These are phyloP conservation scores for Chromoteleia sp. DNA, from an alignment of 2,888 invertebrate genomes.

Conservation along the genomic window DNA sequence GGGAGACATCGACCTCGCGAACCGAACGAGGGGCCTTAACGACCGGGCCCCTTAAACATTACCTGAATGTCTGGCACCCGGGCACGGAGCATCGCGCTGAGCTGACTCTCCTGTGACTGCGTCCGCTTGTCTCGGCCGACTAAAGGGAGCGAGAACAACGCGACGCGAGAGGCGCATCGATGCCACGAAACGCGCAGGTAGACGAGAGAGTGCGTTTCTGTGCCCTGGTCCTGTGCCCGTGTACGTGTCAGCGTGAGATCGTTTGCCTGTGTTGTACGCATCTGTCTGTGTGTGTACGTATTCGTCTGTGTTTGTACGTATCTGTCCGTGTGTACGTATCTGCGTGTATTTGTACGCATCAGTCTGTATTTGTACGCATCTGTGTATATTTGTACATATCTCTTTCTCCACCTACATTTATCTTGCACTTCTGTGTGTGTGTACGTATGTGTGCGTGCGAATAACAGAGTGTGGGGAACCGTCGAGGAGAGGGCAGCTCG, in stretches of 20 bases:
- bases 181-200: conserved; percentile 64
- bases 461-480: conserved; percentile 1
- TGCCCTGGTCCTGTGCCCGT: conserved; percentile 26
- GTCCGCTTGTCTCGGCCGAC: conserved; percentile 49
- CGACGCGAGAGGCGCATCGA: conserved; percentile 59
- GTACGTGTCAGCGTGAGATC: too few relatives aligned
- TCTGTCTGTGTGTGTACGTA: conserved; percentile 6
- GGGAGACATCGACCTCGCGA: conserved; percentile 41
- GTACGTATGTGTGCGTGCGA: neutral
- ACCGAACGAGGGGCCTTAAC: neutral
- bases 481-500: conserved; percentile 43
- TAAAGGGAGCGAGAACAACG: conserved; percentile 44
- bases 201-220: conserved; percentile 45
- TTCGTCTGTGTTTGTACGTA: conserved; percentile 1
- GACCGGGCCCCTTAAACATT: conserved; percentile 6
- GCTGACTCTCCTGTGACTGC: conserved; percentile 28
- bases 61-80: conserved; percentile 62
- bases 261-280: too few relatives aligned
- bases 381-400: neutral
- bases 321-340: neutral
- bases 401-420: too few relatives aligned
- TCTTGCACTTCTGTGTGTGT: too few relatives aligned
- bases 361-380: neutral
- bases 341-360: too few relatives aligned
- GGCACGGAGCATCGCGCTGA: conserved; percentile 53